Conservation (phyloP, 1,140 invertebrate species). For the Periplaneta americana region DNA sequence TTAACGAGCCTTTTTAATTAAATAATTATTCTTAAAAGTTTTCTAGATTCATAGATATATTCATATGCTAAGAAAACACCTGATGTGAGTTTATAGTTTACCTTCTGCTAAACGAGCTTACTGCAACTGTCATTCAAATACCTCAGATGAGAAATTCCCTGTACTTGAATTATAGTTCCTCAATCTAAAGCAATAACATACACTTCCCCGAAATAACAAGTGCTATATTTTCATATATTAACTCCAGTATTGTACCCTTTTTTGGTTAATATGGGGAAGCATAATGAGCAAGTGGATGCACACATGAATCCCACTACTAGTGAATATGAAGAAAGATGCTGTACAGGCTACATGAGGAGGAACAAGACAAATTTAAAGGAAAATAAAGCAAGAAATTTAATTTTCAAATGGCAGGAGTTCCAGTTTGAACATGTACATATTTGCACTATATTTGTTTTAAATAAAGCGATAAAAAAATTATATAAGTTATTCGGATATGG, state of each 20-base stretch:
- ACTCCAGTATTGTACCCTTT: background rate
- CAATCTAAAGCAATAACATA: background rate
- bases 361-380: background rate
- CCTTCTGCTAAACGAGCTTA: too few relatives aligned
- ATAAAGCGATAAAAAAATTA: background rate
- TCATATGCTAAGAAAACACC: too few relatives aligned
- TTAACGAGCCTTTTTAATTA: too few relatives aligned
- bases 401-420: background rate
- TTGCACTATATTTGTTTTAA: background rate
- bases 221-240: background rate
- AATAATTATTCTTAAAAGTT: too few relatives aligned
- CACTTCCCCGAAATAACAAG: background rate
- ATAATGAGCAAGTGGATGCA: background rate
- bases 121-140: too few relatives aligned
- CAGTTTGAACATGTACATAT: background rate
- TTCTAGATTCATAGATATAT: too few relatives aligned
- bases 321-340: background rate
- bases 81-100: too few relatives aligned
- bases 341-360: background rate
- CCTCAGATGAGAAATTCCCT: too few relatives aligned
- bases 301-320: background rate
- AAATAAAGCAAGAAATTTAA: background rate
- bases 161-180: too few relatives aligned
- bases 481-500: background rate
- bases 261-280: background rate